phyloP scores from a whole-genome alignment of 2,888 invertebrate genomes.

The Drosophila mimica region DNA sequence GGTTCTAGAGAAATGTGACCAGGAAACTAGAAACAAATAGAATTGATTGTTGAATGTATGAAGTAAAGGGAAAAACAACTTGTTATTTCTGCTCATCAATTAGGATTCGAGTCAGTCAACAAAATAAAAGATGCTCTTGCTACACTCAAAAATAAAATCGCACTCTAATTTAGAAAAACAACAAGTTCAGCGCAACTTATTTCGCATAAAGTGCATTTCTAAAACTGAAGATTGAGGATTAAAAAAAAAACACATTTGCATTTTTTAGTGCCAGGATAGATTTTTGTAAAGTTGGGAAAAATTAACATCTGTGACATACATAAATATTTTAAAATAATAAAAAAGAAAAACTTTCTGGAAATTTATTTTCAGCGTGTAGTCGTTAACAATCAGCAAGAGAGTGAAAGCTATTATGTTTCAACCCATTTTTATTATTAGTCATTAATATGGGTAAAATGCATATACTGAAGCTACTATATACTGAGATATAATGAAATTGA shows the following conservation, averaged over 20 bases:
- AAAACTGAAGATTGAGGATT: too few relatives aligned
- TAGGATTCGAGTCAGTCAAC: background rate
- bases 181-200: background rate
- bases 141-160: background rate
- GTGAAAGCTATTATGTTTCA: background rate
- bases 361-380: background rate
- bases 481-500: background rate
- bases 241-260: too few relatives aligned
- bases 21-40: too few relatives aligned
- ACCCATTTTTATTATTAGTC: background rate
- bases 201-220: background rate
- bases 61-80: background rate
- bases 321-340: too few relatives aligned
- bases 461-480: background rate
- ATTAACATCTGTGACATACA: too few relatives aligned
- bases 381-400: background rate
- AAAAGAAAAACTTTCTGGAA: background rate
- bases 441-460: background rate
- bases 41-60: too few relatives aligned
- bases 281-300: background rate
- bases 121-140: background rate
- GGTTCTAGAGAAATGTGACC: too few relatives aligned
- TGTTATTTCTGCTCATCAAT: slow-evolving; percentile 13
- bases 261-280: background rate
- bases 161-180: background rate